These are phyloP conservation scores for Thumatha senex DNA, from an alignment of 2,888 invertebrate species.

Conservation along the genomic window DNA sequence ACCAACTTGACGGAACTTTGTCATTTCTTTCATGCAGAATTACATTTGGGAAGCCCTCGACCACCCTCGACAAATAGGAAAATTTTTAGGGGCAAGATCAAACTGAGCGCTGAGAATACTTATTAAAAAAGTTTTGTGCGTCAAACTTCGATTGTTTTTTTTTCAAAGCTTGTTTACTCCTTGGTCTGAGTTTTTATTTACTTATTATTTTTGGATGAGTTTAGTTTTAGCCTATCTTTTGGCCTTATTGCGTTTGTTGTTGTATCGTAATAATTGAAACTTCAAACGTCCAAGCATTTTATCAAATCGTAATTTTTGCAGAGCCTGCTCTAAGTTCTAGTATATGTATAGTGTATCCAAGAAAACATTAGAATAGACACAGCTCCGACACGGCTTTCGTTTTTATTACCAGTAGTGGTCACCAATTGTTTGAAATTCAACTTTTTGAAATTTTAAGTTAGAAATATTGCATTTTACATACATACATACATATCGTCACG, in stretches of 20 bases:
- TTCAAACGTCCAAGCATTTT: background rate
- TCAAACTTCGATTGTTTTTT: conserved; percentile 77
- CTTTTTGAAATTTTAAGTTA: no score
- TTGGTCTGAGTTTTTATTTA: conserved; percentile 39
- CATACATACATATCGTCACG: no score
- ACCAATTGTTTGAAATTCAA: no score
- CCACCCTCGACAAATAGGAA: conserved; percentile 59
- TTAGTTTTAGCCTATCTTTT: conserved; percentile 28
- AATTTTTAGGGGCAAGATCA: conserved; percentile 72
- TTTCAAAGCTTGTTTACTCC: conserved; percentile 70
- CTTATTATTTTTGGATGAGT: conserved; percentile 39
- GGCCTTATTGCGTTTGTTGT: conserved; percentile 34
- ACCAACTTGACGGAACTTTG: conserved; percentile 65
- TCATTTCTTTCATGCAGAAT: conserved; percentile 79
- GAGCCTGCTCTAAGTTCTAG: background rate
- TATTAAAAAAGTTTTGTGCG: conserved; percentile 77
- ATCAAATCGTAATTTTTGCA: background rate
- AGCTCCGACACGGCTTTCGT: no score
- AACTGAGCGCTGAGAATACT: conserved; percentile 77
- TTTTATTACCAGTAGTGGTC: no score
- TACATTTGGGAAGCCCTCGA: conserved; percentile 66
- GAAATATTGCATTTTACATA: no score
- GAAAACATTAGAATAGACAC: no score
- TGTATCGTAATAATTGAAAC: conserved; percentile 6
- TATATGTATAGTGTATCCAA: no score